Conservation (phyloP, 2,888 invertebrate genomes). For the Anoplius nigerrimus region DNA sequence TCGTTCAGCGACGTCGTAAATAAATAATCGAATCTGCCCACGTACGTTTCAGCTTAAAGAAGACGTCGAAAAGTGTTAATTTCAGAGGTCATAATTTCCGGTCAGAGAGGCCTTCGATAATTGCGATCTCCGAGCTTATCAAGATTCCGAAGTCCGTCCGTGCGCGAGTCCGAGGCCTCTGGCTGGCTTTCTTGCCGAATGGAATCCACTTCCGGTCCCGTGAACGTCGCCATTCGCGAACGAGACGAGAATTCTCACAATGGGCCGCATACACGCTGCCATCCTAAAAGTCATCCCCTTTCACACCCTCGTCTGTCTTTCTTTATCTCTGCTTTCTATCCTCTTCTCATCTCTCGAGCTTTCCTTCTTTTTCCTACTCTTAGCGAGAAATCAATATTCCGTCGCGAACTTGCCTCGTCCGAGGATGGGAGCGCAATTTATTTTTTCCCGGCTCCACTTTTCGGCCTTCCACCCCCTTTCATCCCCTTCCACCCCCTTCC, state of each 20-base stretch:
- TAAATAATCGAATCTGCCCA: too few relatives aligned
- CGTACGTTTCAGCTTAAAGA: too few relatives aligned
- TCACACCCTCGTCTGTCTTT: neutral
- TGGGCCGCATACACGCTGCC: neutral
- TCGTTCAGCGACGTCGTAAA: too few relatives aligned
- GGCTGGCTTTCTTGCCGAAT: conserved; percentile 32
- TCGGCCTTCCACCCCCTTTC: neutral
- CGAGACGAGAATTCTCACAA: conserved; percentile 49
- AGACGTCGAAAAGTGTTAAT: too few relatives aligned
- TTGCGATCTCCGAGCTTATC: conserved; percentile 56
- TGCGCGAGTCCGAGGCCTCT: conserved; percentile 52
- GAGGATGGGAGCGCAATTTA: conserved; percentile 50
- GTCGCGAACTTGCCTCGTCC: conserved; percentile 36
- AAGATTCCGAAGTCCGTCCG: conserved; percentile 58
- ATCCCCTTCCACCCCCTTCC: neutral
- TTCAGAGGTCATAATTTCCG: too few relatives aligned
- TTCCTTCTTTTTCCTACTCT: conserved; percentile 9
- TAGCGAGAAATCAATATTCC: conserved; percentile 59
- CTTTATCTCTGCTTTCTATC: neutral
- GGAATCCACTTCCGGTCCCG: conserved; percentile 57
- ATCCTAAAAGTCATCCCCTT: neutral
- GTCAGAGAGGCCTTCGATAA: too few relatives aligned
- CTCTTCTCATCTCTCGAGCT: neutral
- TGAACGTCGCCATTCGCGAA: conserved; percentile 55
- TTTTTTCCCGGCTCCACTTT: conserved; percentile 37